phyloP scores from a whole-genome alignment of 1,140 invertebrate genomes.

The Scaptodrosophila lebanonensis region DNA sequence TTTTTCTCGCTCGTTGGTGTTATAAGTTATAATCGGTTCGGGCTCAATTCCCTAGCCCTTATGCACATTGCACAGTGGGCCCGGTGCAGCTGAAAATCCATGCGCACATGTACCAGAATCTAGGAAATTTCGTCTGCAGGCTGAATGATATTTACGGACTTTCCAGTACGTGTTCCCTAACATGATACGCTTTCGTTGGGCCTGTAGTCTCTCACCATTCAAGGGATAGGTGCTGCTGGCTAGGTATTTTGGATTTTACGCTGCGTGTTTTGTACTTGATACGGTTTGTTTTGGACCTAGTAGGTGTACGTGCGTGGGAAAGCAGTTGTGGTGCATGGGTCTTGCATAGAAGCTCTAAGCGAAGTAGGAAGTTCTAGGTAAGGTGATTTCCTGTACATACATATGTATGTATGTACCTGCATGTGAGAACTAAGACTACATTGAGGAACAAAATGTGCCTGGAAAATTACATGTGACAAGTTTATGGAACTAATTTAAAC shows the following conservation, averaged over 20 bases:
- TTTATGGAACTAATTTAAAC: too few relatives aligned
- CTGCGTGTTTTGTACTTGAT: constrained; percentile 36
- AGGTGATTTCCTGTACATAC: neutral
- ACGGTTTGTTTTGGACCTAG: constrained; percentile 16
- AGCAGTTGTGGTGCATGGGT: constrained; percentile 1
- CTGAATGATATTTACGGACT: constrained; percentile 35
- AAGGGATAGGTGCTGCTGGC: too few relatives aligned
- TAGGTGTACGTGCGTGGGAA: constrained; percentile 8
- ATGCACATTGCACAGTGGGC: constrained; percentile 68
- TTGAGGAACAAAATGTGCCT: too few relatives aligned
- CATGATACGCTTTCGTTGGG: constrained; percentile 19
- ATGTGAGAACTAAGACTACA: too few relatives aligned
- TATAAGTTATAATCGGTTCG: constrained; percentile 75
- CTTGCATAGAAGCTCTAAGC: neutral
- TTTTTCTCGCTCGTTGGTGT: constrained; percentile 76
- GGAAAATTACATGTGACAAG: too few relatives aligned
- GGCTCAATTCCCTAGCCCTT: constrained; percentile 44
- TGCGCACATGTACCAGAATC: constrained; percentile 26
- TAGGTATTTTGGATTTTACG: constrained; percentile 39
- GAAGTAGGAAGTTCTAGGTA: neutral
- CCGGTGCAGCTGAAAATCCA: constrained; percentile 11
- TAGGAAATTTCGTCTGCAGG: constrained; percentile 20
- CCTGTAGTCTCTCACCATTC: too few relatives aligned
- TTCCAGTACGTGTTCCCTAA: constrained; percentile 36
- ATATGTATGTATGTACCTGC: too few relatives aligned